A percentile compares a stretch with the other conserved stretches of the same genome.
Conservation (phyloP, 35 echinoderm and acorn worm species). For the Holothuria glaberrima region DNA sequence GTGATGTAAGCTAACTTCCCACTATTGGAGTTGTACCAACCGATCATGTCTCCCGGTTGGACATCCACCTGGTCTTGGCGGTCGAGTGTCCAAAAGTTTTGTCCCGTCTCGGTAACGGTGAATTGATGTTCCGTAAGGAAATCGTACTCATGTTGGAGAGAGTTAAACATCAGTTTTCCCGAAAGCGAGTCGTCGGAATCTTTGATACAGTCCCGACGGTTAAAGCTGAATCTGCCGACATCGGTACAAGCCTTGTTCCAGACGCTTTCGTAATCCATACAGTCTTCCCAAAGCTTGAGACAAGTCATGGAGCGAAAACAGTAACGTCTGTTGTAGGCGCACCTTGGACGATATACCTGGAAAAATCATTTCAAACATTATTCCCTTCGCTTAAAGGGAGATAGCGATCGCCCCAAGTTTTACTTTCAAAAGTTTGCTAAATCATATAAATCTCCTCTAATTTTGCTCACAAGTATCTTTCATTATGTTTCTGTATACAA, state of each 20-base stretch:
- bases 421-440: no score
- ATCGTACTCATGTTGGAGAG: constrained; percentile 74
- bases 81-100: constrained; percentile 62
- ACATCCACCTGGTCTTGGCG: constrained; percentile 64
- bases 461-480: no score
- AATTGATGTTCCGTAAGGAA: constrained; percentile 63
- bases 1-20: constrained; percentile 81
- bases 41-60: constrained; percentile 78
- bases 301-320: constrained; percentile 74
- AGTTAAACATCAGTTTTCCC: constrained; percentile 55
- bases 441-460: no score
- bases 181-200: constrained; percentile 59
- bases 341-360: constrained; percentile 82
- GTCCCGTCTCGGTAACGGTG: constrained; percentile 57
- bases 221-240: constrained; percentile 78
- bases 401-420: no score
- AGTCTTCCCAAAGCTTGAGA: constrained; percentile 59
- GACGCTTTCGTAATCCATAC: constrained; percentile 69
- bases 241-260: constrained; percentile 66
- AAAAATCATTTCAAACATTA: neutral
- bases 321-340: constrained; percentile 44
- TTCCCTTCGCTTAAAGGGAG: no score
- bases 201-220: constrained; percentile 69
- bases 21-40: constrained; percentile 83
- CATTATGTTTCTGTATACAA: no score